These are phyloP conservation scores for Rhamnusium bicolor DNA, from an alignment of 2,888 invertebrate genomes.

Conservation along the genomic window DNA sequence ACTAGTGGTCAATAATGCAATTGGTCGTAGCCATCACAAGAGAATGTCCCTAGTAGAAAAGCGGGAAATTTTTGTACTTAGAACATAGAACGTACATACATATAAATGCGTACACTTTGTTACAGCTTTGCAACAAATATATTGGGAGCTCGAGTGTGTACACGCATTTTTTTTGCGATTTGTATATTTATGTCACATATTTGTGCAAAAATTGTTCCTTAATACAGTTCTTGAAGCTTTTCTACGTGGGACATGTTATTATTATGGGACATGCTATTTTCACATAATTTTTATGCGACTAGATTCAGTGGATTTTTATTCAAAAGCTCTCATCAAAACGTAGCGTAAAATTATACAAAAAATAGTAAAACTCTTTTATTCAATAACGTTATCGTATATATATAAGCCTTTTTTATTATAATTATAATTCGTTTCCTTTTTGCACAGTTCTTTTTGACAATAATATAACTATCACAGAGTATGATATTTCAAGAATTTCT, in stretches of 20 bases:
- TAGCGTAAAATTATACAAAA: slow-evolving; percentile 40
- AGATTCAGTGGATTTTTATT: slow-evolving; percentile 30
- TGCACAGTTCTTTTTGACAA: slow-evolving; percentile 51
- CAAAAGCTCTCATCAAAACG: slow-evolving; percentile 38
- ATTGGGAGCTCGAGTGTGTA: too few species aligned
- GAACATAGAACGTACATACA: not conserved
- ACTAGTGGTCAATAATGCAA: slow-evolving; percentile 50
- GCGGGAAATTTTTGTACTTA: not conserved
- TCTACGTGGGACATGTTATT: not conserved
- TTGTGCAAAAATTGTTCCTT: not conserved
- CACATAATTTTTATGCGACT: slow-evolving; percentile 11
- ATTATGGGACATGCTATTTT: too few species aligned
- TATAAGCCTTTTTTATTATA: slow-evolving; percentile 46
- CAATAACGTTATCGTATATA: slow-evolving; percentile 47
- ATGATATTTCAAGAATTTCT: slow-evolving; percentile 50
- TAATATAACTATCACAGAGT: slow-evolving; percentile 52
- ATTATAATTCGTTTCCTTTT: slow-evolving; percentile 50
- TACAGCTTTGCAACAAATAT: too few species aligned
- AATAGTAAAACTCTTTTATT: slow-evolving; percentile 44
- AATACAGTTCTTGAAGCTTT: not conserved
- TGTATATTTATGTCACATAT: not conserved
- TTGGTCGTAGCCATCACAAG: slow-evolving; percentile 50
- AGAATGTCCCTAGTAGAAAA: slow-evolving; percentile 34
- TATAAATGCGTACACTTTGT: too few species aligned
- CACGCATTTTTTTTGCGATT: too few species aligned